Evolutionary conservation across 2,113 vertebrate genomes (phyloP), one percentile per base, ranked within the genome.

Genomic region (Sclerurus mexicanus): DNA sequence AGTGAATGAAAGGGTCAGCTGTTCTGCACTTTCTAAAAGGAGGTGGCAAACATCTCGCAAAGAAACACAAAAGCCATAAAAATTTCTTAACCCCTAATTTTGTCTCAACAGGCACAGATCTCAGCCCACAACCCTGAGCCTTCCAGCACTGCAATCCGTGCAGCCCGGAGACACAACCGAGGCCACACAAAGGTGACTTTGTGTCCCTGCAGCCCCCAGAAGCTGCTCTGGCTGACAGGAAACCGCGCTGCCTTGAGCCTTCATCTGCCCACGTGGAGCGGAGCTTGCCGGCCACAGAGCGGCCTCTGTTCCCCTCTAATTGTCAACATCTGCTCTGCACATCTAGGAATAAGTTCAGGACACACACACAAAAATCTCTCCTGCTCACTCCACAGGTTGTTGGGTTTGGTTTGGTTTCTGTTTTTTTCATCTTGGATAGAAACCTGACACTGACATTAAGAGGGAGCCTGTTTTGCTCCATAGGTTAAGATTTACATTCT

Each of bases 251-350:
- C 96, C 95, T 96, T 62, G 33, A 96, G 97, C 97, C 96, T 97
- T 97, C 84, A 95, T 97, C 97, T 94, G 21, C 97, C 97, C 97
- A 98, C 96, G 92, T 97, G 97, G 95, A 96, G 69, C 24, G 55
- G 77, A 91, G 92, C 75, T 81, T 40, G 74, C 93, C 71, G 81
- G 96, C 97, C 97, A 98, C 95, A 97, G 96, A 96, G 75, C 46
- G 4, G 87, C 96, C 97, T 97, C 95, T 96, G 96, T 97, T 97
- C 97, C 69, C 47, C 42, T 50, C 47, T 97, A 95, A 97, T 93
- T 93, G 93, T 96, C 97, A 96, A 95, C 96, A 97, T 96, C 97
- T 97, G 97, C 96, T 96, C 55, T 25, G 87, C 95, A 97, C 93
- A 98, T 92, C 94, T 90, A 96, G 80, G 90, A 95, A 95, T 95